A percentile compares a stretch with the other conserved stretches of the same genome.
These are phyloP conservation scores for Pelvicachromis taeniatus DNA, from an alignment of 2,113 vertebrate genomes.

Conservation along the genomic window DNA sequence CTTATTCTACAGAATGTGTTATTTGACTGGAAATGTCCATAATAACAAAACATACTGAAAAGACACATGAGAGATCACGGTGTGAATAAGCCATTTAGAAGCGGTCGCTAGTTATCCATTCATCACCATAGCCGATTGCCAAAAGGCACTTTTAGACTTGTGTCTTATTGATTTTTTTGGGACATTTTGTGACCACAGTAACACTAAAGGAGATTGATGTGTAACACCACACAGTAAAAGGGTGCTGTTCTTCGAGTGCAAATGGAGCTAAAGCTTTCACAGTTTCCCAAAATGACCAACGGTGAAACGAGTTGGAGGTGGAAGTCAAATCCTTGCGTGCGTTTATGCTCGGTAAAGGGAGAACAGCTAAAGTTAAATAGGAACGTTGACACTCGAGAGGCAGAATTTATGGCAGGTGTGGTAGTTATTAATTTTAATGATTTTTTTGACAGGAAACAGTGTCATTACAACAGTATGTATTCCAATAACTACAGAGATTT, in stretches of 20 bases:
- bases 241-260: constrained; percentile 18
- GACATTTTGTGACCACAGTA: constrained; percentile 39
- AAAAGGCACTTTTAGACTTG: constrained; percentile 27
- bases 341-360: not conserved
- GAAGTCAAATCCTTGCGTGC: not conserved
- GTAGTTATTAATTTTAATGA: not conserved
- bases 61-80: not conserved
- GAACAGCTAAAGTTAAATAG: not conserved
- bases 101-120: constrained; percentile 8
- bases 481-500: not conserved
- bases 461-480: not conserved
- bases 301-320: not conserved
- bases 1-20: not conserved
- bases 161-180: constrained; percentile 28
- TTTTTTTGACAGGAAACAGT: not conserved
- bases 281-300: constrained; percentile 10
- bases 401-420: not conserved
- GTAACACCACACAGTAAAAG: constrained; percentile 15
- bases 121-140: constrained; percentile 37
- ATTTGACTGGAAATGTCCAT: not conserved
- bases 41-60: not conserved
- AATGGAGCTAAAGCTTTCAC: constrained; percentile 29
- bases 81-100: constrained; percentile 1
- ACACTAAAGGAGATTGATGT: constrained; percentile 41
- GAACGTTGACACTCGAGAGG: not conserved